A percentile compares a stretch with the other conserved stretches of the same genome.
Conservation (phyloP, 2,888 invertebrate genomes). For the Drosophila testacea region DNA sequence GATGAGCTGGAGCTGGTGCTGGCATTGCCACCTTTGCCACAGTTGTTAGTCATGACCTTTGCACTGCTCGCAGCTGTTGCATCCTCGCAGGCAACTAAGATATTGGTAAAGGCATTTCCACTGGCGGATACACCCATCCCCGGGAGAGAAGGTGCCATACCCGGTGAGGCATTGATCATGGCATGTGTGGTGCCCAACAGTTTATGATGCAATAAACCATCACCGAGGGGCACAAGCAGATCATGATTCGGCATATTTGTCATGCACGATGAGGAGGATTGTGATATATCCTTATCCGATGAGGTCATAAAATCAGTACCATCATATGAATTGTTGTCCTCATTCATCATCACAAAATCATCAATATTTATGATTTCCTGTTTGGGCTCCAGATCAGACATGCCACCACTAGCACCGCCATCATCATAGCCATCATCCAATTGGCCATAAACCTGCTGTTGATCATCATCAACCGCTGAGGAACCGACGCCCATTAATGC, state of each 20-base stretch:
- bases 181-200: conserved; percentile 64
- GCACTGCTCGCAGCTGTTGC: conserved; percentile 24
- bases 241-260: conserved; percentile 70
- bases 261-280: conserved; percentile 71
- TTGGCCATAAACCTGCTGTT: conserved; percentile 78
- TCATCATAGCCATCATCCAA: conserved; percentile 78
- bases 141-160: conserved; percentile 11
- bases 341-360: conserved; percentile 85
- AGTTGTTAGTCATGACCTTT: conserved; percentile 41
- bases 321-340: conserved; percentile 84
- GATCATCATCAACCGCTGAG: conserved; percentile 57
- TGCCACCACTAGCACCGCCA: conserved; percentile 65
- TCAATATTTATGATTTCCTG: conserved; percentile 85
- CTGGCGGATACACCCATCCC: conserved; percentile 20
- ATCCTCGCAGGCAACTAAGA: conserved; percentile 54
- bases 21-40: conserved; percentile 51
- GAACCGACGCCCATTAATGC: conserved; percentile 57
- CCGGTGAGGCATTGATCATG: conserved; percentile 37
- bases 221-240: conserved; percentile 75
- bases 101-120: conserved; percentile 60
- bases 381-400: conserved; percentile 79
- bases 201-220: conserved; percentile 76
- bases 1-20: conserved; percentile 22
- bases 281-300: conserved; percentile 77
- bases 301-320: conserved; percentile 82